Conservation (phyloP, 2,888 invertebrate species). For the Palloptera scutellata region DNA sequence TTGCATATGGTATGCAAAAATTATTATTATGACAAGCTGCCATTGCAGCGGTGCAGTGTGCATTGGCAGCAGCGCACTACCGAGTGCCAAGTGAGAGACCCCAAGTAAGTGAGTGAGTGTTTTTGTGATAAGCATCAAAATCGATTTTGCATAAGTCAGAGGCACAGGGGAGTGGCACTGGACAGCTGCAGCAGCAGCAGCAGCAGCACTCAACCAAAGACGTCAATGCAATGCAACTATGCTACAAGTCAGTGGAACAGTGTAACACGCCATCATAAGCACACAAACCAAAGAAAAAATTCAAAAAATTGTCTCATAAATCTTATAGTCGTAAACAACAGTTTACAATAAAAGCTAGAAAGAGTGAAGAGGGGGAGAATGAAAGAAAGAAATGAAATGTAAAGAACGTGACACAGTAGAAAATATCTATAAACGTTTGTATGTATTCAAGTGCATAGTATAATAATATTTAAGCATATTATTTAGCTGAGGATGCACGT, state of each 20-base stretch:
- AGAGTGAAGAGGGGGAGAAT: too few species aligned
- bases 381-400: too few species aligned
- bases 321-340: too few species aligned
- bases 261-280: background rate
- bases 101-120: too few species aligned
- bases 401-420: background rate
- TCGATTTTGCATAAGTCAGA: conserved; percentile 48
- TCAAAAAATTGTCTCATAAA: background rate
- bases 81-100: background rate
- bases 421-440: background rate
- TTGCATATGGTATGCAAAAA: conserved; percentile 7
- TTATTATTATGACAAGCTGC: conserved; percentile 19
- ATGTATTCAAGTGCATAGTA: background rate
- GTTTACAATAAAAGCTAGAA: too few species aligned
- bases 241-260: conserved; percentile 19
- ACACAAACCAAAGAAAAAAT: background rate
- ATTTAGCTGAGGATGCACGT: background rate
- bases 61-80: background rate
- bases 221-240: conserved; percentile 13
- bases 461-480: conserved; percentile 12
- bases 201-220: conserved; percentile 22
- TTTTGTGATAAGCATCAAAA: conserved; percentile 51
- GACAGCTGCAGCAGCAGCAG: background rate
- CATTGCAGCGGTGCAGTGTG: background rate
- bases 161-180: background rate